Base-by-base conservation (phyloP, 2,797 vertebrate species). In the Pampus argenteus region DNA sequence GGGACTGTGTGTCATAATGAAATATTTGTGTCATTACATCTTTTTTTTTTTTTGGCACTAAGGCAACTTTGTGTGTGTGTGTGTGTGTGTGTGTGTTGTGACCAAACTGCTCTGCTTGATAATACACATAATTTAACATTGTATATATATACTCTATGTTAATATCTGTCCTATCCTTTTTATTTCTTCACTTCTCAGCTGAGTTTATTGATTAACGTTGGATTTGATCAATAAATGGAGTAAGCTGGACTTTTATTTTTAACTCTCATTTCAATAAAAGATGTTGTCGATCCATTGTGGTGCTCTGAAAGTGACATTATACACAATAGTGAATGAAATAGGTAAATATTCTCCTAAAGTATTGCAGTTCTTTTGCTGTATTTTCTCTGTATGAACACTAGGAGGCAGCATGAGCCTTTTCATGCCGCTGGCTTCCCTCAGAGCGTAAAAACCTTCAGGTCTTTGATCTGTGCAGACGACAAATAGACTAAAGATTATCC, bases 341-440 rank as follows among this genome's bases (percentile, higher is more conserved):
- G 23, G 34, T 54, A 13, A 6, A 25, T 20, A 60, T 60, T 8
- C n/a, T 20, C 17, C 1, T 49, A 5, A 25, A 28, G 14, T 9
- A 66, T 15, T 3, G 25, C n/a, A n/a, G 14, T n/a, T 58, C 15
- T 23, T 3, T 2, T 7, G 14, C n/a, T n/a, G n/a, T n/a, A n/a
- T 4, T 67, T 69, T 11, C 42, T 15, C 1, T 36, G 2, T 48
- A 0, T 23, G 0, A 54, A 65, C 93, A 86, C 75, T 55, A 89
- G 91, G 84, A 75, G 91, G 91, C 87, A 90, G 82, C 74, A 87
- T 62, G 61, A 55, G 22, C 55, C 87, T 86, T 79, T 29, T 9
- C 42, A 64, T 78, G 18, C 63, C 42, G 36, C 45, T 9, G 9
- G 18, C 48, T 36, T 22, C 20, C 7, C n/a, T 31, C 40, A 13